phyloP scores from a whole-genome alignment of 1,140 invertebrate species.

The Solenopsis fugax region DNA sequence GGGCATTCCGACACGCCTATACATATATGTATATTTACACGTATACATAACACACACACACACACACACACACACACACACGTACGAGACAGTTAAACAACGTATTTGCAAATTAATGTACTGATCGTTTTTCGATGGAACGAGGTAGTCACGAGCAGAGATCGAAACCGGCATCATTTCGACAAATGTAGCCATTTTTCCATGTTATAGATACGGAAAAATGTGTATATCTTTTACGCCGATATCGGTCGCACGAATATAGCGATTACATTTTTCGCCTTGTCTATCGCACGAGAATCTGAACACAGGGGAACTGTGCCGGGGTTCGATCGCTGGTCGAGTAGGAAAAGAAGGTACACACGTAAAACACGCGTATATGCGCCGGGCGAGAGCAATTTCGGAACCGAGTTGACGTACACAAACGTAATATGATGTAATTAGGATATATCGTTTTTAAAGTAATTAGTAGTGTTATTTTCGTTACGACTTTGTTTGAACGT shows the following conservation, averaged over 20 bases:
- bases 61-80: not conserved
- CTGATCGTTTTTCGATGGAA: conserved; percentile 60
- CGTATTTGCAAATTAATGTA: conserved; percentile 63
- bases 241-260: too few species aligned
- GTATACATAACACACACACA: not conserved
- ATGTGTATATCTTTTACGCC: not conserved
- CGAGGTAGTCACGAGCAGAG: conserved; percentile 35
- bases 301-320: not conserved
- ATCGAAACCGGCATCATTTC: conserved; percentile 38
- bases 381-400: conserved; percentile 51
- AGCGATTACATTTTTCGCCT: not conserved
- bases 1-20: conserved; percentile 51
- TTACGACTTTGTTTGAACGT: conserved; percentile 58
- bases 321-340: conserved; percentile 25
- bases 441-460: conserved; percentile 67
- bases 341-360: conserved; percentile 33
- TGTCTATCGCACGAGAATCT: not conserved
- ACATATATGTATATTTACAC: not conserved
- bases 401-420: conserved; percentile 67
- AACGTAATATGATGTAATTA: conserved; percentile 72
- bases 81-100: conserved; percentile 18
- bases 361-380: conserved; percentile 44
- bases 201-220: not conserved
- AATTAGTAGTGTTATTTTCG: conserved; percentile 69
- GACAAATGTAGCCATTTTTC: not conserved